phyloP scores from a whole-genome alignment of 1,140 invertebrate genomes.

The Drosophila persimilis region DNA sequence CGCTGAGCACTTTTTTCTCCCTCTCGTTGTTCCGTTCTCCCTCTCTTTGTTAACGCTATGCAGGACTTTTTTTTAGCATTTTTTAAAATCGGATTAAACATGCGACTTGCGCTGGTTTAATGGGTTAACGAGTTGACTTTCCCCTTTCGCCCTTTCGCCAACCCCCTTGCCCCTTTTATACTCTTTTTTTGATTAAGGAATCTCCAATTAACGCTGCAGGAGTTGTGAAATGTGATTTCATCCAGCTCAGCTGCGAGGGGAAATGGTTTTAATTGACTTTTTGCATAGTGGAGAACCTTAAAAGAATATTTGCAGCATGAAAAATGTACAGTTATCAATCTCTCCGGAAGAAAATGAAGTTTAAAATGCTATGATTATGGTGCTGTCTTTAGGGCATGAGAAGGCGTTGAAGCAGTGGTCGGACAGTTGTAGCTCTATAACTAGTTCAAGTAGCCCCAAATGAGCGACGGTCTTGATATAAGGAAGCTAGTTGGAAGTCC shows the following conservation, averaged over 20 bases:
- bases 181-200: conserved; percentile 56
- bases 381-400: too few species aligned
- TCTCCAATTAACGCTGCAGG: conserved; percentile 73
- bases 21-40: conserved; percentile 11
- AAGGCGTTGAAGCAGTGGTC: too few species aligned
- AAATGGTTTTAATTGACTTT: conserved; percentile 55
- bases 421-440: too few species aligned
- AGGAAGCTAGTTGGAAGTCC: too few species aligned
- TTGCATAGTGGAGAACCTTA: conserved; percentile 13
- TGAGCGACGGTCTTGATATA: too few species aligned
- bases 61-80: neutral
- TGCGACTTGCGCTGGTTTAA: conserved; percentile 54
- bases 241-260: neutral
- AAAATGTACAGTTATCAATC: too few species aligned
- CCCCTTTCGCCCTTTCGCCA: conserved; percentile 12
- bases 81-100: conserved; percentile 42
- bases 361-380: too few species aligned
- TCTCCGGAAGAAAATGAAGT: too few species aligned
- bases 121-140: conserved; percentile 70
- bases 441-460: too few species aligned
- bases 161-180: conserved; percentile 7
- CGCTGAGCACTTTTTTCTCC: neutral
- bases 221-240: conserved; percentile 72
- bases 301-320: too few species aligned
- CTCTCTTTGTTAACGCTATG: conserved; percentile 11